phyloP scores from a whole-genome alignment of 2,797 vertebrate genomes.

The Arrhamphus sclerolepis region DNA sequence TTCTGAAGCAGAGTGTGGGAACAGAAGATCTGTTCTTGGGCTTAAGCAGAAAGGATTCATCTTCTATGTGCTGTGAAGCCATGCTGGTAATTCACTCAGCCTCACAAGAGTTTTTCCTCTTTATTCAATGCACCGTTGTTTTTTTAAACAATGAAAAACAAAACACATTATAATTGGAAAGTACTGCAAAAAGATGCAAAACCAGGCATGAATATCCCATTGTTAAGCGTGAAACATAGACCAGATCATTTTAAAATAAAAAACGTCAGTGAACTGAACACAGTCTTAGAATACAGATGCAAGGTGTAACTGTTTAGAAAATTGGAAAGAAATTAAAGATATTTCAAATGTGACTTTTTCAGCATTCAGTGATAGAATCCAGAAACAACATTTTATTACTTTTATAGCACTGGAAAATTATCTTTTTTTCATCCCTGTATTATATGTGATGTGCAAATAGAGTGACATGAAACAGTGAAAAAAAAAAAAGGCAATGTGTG shows the following conservation, averaged over 20 bases:
- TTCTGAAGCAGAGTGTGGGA: conserved; percentile 89
- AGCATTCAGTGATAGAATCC: neutral
- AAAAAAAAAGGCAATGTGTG: neutral
- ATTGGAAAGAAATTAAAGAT: neutral
- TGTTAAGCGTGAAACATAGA: neutral
- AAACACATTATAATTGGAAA: neutral
- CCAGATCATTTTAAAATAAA: neutral
- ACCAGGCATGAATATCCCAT: neutral
- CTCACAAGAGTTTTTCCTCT: neutral
- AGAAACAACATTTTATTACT: neutral
- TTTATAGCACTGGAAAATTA: no score
- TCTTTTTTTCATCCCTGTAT: neutral
- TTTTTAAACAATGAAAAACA: neutral
- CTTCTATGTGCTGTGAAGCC: conserved; percentile 92
- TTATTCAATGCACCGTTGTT: neutral
- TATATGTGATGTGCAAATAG: neutral
- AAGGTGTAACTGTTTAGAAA: neutral
- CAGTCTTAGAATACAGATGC: neutral
- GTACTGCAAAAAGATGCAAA: neutral
- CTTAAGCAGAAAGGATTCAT: conserved; percentile 87
- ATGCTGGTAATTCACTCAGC: conserved; percentile 83
- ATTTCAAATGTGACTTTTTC: neutral
- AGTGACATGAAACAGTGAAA: neutral
- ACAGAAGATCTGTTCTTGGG: conserved; percentile 92
- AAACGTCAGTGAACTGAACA: neutral